A percentile compares a stretch with the other conserved stretches of the same genome.
These are phyloP conservation scores for Macrosiphum euphorbiae DNA, from an alignment of 2,888 invertebrate genomes.

Conservation along the genomic window DNA sequence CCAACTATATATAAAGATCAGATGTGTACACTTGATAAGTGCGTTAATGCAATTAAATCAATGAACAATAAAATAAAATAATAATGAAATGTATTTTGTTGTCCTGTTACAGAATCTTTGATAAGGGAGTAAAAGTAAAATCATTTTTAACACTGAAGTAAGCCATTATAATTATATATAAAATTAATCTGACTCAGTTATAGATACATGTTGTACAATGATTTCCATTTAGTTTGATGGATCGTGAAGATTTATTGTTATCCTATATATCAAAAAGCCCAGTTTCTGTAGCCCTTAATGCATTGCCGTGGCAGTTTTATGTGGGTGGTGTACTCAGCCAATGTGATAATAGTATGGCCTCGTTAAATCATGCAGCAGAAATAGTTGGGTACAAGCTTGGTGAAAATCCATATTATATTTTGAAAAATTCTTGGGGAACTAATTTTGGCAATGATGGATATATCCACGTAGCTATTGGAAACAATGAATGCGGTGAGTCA, in stretches of 20 bases:
- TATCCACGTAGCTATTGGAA: constrained; percentile 81
- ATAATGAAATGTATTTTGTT: neutral
- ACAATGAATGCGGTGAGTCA: constrained; percentile 80
- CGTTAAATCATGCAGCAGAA: constrained; percentile 86
- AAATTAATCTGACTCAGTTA: neutral
- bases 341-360: constrained; percentile 76
- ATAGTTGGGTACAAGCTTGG: constrained; percentile 84
- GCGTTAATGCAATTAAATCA: neutral
- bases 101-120: constrained; percentile 66
- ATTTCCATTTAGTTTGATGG: constrained; percentile 74
- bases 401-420: constrained; percentile 83
- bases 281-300: constrained; percentile 85
- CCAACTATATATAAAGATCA: constrained; percentile 75
- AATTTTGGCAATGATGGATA: constrained; percentile 84
- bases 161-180: neutral
- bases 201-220: neutral
- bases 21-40: constrained; percentile 69
- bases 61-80: neutral
- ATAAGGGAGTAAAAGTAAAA: constrained; percentile 65
- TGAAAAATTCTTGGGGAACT: constrained; percentile 87
- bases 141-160: constrained; percentile 61
- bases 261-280: constrained; percentile 76
- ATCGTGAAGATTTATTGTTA: constrained; percentile 77
- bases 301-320: constrained; percentile 88
- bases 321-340: constrained; percentile 87